These are phyloP conservation scores for Neofelis nebulosa DNA, from an alignment of 2,113 vertebrate genomes.

Conservation along the genomic window DNA sequence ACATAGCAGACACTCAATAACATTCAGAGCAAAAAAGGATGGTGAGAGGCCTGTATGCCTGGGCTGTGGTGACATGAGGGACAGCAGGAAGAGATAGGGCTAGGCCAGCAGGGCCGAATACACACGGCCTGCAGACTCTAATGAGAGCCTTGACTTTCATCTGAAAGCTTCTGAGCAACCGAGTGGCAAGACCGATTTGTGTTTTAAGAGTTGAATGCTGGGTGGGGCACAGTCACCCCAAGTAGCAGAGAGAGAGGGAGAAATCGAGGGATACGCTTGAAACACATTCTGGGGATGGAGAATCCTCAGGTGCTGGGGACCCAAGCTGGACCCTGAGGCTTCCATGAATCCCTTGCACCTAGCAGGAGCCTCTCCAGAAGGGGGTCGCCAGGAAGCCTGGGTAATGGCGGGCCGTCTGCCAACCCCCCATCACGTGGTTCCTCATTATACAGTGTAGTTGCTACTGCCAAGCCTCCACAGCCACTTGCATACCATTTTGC, in stretches of 20 bases:
- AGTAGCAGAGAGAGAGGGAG: not conserved
- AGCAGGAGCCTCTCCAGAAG: not conserved
- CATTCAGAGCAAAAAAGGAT: not conserved
- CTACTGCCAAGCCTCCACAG: not conserved
- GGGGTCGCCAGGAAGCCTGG: not conserved
- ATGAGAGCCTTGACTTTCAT: too few relatives aligned
- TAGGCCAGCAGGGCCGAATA: fast-evolving
- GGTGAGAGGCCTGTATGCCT: not conserved
- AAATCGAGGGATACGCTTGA: not conserved
- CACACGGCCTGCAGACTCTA: not conserved
- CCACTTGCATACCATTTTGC: constrained; percentile 48
- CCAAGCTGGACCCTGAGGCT: not conserved
- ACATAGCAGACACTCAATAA: not conserved
- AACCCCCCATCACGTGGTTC: not conserved
- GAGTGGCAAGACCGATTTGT: not conserved
- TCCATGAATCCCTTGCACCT: not conserved
- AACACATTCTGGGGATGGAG: not conserved
- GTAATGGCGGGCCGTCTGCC: not conserved
- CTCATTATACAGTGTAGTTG: constrained; percentile 50
- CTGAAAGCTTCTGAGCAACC: not conserved
- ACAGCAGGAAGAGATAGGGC: not conserved
- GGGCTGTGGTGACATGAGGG: not conserved
- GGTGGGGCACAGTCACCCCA: not conserved
- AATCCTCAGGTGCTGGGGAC: not conserved
- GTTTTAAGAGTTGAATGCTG: not conserved